A percentile compares a stretch with the other conserved stretches of the same genome.
These are phyloP conservation scores for rat (Rattus norvegicus) DNA, from an alignment of 2,113 vertebrate genomes.

Conservation along the genomic window DNA sequence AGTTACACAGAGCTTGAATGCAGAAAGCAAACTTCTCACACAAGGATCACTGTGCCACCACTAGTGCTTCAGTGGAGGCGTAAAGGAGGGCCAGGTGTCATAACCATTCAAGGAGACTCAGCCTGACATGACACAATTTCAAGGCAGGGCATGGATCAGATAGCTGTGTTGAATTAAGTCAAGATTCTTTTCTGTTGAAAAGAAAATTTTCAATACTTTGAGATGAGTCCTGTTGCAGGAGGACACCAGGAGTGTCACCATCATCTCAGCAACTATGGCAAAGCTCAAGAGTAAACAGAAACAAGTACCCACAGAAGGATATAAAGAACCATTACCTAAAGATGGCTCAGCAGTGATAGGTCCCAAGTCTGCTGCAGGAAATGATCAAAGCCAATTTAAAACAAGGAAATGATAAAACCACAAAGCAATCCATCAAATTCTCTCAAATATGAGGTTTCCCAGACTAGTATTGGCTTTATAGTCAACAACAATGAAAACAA, in stretches of 20 bases:
- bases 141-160: neutral
- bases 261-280: neutral
- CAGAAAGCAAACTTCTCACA: neutral
- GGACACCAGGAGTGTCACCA: neutral
- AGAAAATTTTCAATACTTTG: constrained; percentile 5
- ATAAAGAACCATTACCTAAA: constrained; percentile 69
- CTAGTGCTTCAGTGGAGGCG: neutral
- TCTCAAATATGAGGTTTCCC: constrained; percentile 4
- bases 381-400: constrained; percentile 28
- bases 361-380: constrained; percentile 47
- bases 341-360: constrained; percentile 35
- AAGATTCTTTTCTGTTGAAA: constrained; percentile 11
- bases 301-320: constrained; percentile 5
- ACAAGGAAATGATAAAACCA: constrained; percentile 38
- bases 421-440: neutral
- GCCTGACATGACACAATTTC: neutral
- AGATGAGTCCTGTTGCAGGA: neutral
- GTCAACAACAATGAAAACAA: neutral
- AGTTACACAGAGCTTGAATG: neutral
- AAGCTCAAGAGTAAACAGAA: neutral
- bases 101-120: neutral
- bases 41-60: neutral
- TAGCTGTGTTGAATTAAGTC: neutral
- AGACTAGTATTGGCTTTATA: neutral
- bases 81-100: neutral